These are phyloP conservation scores for Hypolimnas misippus DNA, from an alignment of 2,888 invertebrate genomes.

Conservation along the genomic window DNA sequence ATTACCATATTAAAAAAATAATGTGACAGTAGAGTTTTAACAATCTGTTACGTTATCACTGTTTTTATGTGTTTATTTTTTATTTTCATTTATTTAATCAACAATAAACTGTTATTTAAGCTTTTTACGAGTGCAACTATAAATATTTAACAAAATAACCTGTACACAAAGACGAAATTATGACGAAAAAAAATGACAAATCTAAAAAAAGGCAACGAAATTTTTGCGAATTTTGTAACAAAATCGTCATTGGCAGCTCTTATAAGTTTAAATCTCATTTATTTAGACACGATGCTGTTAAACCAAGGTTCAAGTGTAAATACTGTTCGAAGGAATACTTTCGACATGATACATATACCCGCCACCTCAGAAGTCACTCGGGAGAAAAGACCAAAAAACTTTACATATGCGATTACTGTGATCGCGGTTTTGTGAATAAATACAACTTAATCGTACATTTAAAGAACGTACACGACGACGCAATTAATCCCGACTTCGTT, in stretches of 20 bases:
- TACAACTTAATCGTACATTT: constrained; percentile 60
- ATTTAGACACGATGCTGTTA: constrained; percentile 56
- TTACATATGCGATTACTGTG: constrained; percentile 63
- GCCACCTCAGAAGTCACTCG: constrained; percentile 49
- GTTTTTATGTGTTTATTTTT: background rate
- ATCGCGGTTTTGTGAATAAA: constrained; percentile 60
- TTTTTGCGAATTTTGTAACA: constrained; percentile 55
- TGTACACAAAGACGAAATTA: constrained; percentile 10
- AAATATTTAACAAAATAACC: background rate
- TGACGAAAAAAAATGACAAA: constrained; percentile 38
- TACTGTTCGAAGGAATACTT: constrained; percentile 60
- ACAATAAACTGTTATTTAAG: background rate
- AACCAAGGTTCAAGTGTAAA: constrained; percentile 55
- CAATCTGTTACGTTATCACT: too few species aligned
- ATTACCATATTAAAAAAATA: background rate
- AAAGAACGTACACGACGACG: constrained; percentile 59
- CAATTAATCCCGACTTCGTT: constrained; percentile 22
- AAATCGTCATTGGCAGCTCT: constrained; percentile 50
- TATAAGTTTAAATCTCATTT: constrained; percentile 57
- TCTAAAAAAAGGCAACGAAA: constrained; percentile 20
- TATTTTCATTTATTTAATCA: background rate
- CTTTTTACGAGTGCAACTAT: background rate
- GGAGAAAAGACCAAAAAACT: constrained; percentile 35
- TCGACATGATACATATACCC: constrained; percentile 55
- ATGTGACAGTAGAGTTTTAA: background rate